Base-by-base conservation (phyloP, 1,140 invertebrate species). In the Bombus balteatus region DNA sequence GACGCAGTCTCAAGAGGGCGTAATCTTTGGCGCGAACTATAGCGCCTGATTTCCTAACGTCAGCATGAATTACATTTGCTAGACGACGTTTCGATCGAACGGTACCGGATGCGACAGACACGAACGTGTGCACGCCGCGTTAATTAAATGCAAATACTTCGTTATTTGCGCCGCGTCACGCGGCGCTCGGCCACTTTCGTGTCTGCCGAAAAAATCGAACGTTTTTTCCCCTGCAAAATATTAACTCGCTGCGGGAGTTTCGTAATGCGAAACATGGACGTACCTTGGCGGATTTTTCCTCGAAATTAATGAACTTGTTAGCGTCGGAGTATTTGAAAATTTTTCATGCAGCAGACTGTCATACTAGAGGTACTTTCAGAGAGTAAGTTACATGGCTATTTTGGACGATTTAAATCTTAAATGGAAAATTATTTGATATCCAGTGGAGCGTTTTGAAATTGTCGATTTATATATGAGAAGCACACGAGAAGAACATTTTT, bases 121-220 rank as follows among this genome's bases (percentile, higher is more conserved):
- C 34, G 37, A 22, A 53, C n/a, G 71, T 62, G 68, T 72, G 37
- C 68, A 28, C 8, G 4, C 18, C n/a, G 68, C n/a, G 70, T 81
- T 81, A 81, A 81, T 74, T 73, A 81, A 73, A 73, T 81, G 80
- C 62, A 81, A 81, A 81, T 81, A 73, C 68, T 22, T 53, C 34
- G 53, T 81, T 59, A 62, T 72, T 62, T 73, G 70, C 28, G n/a
- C 12, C n/a, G 28, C 68, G 47, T 81, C 25, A 81, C 25, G 8
- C 34, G 79, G n/a, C 28, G 53, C 32, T 73, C n/a, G 53, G 39
- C 25, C 47, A 73, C 37, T 62, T 81, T 62, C 39, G 3, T 39
- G 53, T 59, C 37, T 76, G 34, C 5, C 34, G 1, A 57, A 76
- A 76, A 76, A 76, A 76, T 76, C 5, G 32, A 37, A 57, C 15